Evolutionary conservation across 2,888 invertebrate genomes (phyloP), one percentile per base, ranked within the genome.

Genomic region (Choreutis nemorana): DNA sequence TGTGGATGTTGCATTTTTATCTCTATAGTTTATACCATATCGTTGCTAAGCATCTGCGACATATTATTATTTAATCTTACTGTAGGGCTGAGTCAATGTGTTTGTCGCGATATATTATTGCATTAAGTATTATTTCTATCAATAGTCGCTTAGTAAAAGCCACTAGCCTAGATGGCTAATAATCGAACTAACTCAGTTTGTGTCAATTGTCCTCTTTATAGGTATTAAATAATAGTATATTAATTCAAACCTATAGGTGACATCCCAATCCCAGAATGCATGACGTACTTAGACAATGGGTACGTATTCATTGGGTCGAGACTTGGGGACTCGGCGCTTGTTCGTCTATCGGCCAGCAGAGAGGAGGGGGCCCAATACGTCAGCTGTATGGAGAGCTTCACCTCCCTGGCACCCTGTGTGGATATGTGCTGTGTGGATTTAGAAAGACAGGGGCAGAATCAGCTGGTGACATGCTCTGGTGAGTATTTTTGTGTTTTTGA

Each of bases 361-460:
- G 94, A 96, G 58, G 94, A 94, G 28, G 84, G 82, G 41, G 90
- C 90, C 6, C 93, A 93, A 4, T 97, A 95, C 60, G 94, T 97
- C 12, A 90, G 91, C 45, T 86, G 92, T 0, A 92, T 99, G 90
- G 98, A 99, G 73, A 91, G 89, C 8, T 98, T 96, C 70, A 95
- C 96, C 14, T 98, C 97, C 72, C 82, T 99, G 23, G 98, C 97
- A 3, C 98, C 99, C 0, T 97, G 99, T 44, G 86, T 97, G 12
- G 98, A 98, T 63, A 97, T 98, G 91, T 94, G 95, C 41, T 94
- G 98, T 1, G 97, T 97, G 2, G 97, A 98, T 72, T 81, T 97
- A 37, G 97, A 98, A 68, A 80, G 94, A 9, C 97, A 97, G 63
- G 98, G 98, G 0, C 98, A 99, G 75, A 97, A 96, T 8, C 97